These are phyloP conservation scores for Mormyrops boulengeri DNA, from an alignment of 2,797 vertebrate genomes.

Conservation along the genomic window DNA sequence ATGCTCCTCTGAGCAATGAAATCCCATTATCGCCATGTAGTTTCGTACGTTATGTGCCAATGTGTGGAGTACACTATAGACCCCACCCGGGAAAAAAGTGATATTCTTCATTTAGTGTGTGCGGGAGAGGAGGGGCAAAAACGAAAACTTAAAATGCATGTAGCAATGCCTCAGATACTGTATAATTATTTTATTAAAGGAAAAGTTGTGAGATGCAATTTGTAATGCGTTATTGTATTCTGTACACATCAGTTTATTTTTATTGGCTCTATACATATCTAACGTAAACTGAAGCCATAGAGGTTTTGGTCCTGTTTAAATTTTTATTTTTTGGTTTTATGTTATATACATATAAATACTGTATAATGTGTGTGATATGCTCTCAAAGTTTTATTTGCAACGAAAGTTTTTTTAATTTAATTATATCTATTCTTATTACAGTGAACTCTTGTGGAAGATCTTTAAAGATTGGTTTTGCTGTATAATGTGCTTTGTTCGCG, in stretches of 20 bases:
- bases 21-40: not conserved
- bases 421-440: conserved; percentile 61
- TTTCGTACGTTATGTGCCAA: not conserved
- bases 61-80: not conserved
- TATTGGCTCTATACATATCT: conserved; percentile 8
- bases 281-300: not conserved
- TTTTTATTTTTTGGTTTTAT: conserved; percentile 47
- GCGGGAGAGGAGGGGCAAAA: not conserved
- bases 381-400: conserved; percentile 54
- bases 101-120: conserved; percentile 11
- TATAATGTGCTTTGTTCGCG: conserved; percentile 38
- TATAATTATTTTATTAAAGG: conserved; percentile 1
- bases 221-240: conserved; percentile 14
- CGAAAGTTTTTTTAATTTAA: conserved; percentile 67
- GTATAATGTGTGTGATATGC: conserved; percentile 58
- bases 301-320: conserved; percentile 15
- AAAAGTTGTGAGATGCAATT: conserved; percentile 36
- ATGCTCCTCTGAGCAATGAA: not conserved
- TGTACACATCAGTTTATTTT: not conserved
- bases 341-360: conserved; percentile 57
- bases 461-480: conserved; percentile 37
- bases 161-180: conserved; percentile 13
- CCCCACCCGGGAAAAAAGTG: not conserved
- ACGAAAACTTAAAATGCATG: conserved; percentile 19
- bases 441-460: conserved; percentile 33